A percentile compares a stretch with the other conserved stretches of the same genome.
Evolutionary conservation across 2,797 vertebrate species (phyloP).

Genomic region (Rhinogobio ventralis): DNA sequence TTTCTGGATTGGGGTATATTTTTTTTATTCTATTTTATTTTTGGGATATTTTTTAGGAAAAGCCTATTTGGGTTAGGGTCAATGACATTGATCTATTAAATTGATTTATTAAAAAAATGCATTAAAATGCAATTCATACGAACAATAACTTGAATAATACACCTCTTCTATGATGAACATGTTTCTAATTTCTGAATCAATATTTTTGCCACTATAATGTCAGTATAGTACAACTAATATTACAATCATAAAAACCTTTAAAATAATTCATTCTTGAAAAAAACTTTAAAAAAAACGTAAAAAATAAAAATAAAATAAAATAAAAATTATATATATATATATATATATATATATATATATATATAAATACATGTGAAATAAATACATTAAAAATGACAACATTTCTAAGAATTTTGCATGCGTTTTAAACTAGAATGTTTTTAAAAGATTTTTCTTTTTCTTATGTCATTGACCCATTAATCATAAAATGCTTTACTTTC

Average conservation of each 20-base stretch:
- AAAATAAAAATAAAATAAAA: too few relatives aligned
- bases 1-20: conserved; percentile 1
- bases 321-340: background rate
- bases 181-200: background rate
- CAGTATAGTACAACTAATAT: background rate
- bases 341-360: too few relatives aligned
- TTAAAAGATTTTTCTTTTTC: background rate
- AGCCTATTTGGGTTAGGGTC: background rate
- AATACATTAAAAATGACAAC: background rate
- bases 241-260: background rate
- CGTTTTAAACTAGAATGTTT: background rate
- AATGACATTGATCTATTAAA: background rate
- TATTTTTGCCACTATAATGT: background rate
- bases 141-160: too few relatives aligned
- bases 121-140: background rate
- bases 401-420: background rate
- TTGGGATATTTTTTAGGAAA: background rate
- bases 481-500: background rate
- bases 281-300: too few relatives aligned
- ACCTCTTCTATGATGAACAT: background rate
- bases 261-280: background rate
- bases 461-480: background rate
- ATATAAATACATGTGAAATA: background rate
- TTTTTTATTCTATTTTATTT: background rate
- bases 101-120: background rate